Evolutionary conservation across 2,888 invertebrate species (phyloP).

Genomic region (Campoletis raptor): DNA sequence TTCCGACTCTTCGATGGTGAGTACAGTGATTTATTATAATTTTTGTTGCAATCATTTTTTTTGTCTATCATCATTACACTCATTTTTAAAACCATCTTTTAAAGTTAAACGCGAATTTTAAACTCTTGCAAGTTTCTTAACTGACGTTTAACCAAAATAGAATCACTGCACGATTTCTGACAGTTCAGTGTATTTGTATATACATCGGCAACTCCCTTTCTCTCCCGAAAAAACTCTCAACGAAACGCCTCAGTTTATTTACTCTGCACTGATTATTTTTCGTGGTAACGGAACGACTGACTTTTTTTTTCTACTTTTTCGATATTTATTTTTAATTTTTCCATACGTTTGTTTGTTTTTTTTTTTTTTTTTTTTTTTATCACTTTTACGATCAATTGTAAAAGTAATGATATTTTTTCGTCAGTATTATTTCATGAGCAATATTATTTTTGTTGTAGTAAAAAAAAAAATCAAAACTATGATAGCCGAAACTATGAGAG

Average conservation of each 20-base stretch:
- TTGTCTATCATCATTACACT: not conserved
- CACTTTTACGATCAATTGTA: not conserved
- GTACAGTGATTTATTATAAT: slow-evolving; percentile 9
- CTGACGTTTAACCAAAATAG: slow-evolving; percentile 12
- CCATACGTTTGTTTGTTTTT: not conserved
- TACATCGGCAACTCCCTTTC: slow-evolving; percentile 67
- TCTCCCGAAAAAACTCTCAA: slow-evolving; percentile 21
- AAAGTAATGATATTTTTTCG: not conserved
- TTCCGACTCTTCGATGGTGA: slow-evolving; percentile 75
- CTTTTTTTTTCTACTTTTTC: not conserved
- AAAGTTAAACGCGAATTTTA: not conserved
- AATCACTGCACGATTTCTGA: slow-evolving; percentile 30
- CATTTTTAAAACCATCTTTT: not conserved
- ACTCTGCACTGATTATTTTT: not conserved
- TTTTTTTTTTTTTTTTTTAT: not conserved
- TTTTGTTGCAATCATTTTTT: not conserved
- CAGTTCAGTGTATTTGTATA: slow-evolving; percentile 25
- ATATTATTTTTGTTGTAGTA: not conserved
- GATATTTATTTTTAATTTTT: not conserved
- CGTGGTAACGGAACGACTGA: not conserved
- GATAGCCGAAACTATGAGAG: not conserved
- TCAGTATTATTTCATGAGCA: not conserved
- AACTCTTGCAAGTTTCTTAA: not conserved
- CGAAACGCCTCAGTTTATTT: not conserved
- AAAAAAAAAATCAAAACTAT: not conserved